Conservation (phyloP, 2,113 vertebrate genomes). For the Aspidoscelis tigris region DNA sequence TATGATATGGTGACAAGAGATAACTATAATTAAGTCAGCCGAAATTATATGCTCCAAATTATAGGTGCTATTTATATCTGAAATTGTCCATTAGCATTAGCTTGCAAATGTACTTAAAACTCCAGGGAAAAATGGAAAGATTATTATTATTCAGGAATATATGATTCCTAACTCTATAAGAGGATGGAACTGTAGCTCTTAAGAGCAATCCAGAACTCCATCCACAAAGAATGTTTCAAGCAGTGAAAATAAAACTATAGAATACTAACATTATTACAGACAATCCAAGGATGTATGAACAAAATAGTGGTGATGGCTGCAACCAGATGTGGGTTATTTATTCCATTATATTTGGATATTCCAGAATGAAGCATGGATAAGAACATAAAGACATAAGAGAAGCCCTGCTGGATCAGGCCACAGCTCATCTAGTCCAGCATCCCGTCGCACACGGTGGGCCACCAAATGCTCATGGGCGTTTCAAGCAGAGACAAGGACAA, state of each 20-base stretch:
- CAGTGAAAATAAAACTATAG: slow-evolving; percentile 37
- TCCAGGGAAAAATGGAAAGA: slow-evolving; percentile 26
- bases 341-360: no score
- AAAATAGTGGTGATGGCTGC: neutral
- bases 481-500: no score
- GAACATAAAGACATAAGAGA: no score
- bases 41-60: slow-evolving; percentile 44
- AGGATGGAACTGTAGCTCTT: neutral
- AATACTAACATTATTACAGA: slow-evolving; percentile 11
- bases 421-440: no score
- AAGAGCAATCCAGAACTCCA: slow-evolving; percentile 5
- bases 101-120: slow-evolving; percentile 37
- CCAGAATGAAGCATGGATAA: no score
- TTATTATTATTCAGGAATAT: slow-evolving; percentile 1
- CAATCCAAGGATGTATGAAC: neutral
- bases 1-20: slow-evolving; percentile 28
- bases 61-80: slow-evolving; percentile 26
- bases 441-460: no score
- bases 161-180: neutral
- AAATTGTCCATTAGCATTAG: slow-evolving; percentile 36
- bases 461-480: no score
- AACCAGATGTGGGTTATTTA: no score
- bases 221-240: slow-evolving; percentile 22
- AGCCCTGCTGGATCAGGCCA: no score
- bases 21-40: slow-evolving; percentile 44